These are phyloP conservation scores for Papilio dardanus DNA, from an alignment of 1,140 invertebrate species.

Conservation along the genomic window DNA sequence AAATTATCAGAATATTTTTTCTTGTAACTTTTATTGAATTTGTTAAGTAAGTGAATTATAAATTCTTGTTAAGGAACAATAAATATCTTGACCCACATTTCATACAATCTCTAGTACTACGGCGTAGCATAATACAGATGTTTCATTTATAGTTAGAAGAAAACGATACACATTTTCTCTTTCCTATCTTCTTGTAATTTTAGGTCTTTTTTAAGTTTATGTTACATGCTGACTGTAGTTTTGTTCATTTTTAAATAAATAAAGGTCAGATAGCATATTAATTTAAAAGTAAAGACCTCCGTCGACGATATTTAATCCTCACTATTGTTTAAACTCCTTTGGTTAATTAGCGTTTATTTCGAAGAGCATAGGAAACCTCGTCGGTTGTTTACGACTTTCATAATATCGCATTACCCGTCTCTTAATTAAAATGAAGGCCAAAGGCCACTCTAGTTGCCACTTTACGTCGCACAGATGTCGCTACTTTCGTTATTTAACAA, in stretches of 20 bases:
- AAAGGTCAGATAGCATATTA: not conserved
- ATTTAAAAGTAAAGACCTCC: not conserved
- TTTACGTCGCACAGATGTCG: constrained; percentile 52
- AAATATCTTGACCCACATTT: no score
- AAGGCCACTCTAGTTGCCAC: constrained; percentile 45
- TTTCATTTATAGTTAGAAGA: no score
- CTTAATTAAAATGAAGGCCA: constrained; percentile 63
- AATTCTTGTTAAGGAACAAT: no score
- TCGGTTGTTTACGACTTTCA: constrained; percentile 60
- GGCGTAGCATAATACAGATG: no score
- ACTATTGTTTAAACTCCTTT: constrained; percentile 31
- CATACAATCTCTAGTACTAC: no score
- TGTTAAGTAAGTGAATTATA: no score
- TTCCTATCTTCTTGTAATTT: no score
- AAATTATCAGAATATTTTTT: no score
- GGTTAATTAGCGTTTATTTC: constrained; percentile 33
- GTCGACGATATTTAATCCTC: not conserved
- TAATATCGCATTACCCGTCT: constrained; percentile 59
- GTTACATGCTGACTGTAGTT: no score
- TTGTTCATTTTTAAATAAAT: not conserved
- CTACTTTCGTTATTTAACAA: constrained; percentile 45
- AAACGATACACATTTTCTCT: no score
- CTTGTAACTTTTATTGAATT: no score
- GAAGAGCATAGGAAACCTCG: constrained; percentile 39
- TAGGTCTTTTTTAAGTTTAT: no score